Percentiles rank a stretch among this genome's conserved stretches.
phyloP scores from a whole-genome alignment of 2,888 invertebrate genomes.

The Eubasilissa splendida region DNA sequence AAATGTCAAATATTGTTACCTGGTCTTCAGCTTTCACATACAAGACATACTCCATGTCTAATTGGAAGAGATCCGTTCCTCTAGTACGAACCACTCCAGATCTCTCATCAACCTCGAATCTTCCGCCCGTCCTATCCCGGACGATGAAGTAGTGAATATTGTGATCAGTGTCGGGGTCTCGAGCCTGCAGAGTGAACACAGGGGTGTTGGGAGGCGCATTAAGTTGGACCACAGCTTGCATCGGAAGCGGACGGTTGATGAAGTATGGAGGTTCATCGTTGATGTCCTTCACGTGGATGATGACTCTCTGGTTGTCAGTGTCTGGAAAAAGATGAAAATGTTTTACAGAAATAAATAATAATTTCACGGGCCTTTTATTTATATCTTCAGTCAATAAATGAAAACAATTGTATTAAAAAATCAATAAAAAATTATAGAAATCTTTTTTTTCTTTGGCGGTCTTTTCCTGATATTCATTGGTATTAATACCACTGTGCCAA shows the following conservation, averaged over 20 bases:
- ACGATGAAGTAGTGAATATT: conserved; percentile 97
- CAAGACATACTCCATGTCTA: conserved; percentile 96
- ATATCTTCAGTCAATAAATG: too few species aligned
- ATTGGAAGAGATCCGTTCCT: conserved; percentile 92
- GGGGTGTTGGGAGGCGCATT: conserved; percentile 96
- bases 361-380: too few species aligned
- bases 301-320: conserved; percentile 95
- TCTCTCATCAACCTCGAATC: conserved; percentile 91
- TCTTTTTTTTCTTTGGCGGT: too few species aligned
- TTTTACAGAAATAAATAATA: too few species aligned
- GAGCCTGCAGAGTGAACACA: conserved; percentile 96
- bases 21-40: conserved; percentile 98
- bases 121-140: conserved; percentile 86
- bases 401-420: too few species aligned
- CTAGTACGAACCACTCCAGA: conserved; percentile 94
- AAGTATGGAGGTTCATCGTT: conserved; percentile 98
- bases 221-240: conserved; percentile 97
- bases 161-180: conserved; percentile 97
- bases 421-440: too few species aligned
- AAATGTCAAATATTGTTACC: conserved; percentile 61
- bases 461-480: too few species aligned
- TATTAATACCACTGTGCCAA: too few species aligned
- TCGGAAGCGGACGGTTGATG: conserved; percentile 96
- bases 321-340: conserved; percentile 72
- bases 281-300: conserved; percentile 94